Conservation (phyloP, 2,797 vertebrate species). For the Poliocrania exsul region DNA sequence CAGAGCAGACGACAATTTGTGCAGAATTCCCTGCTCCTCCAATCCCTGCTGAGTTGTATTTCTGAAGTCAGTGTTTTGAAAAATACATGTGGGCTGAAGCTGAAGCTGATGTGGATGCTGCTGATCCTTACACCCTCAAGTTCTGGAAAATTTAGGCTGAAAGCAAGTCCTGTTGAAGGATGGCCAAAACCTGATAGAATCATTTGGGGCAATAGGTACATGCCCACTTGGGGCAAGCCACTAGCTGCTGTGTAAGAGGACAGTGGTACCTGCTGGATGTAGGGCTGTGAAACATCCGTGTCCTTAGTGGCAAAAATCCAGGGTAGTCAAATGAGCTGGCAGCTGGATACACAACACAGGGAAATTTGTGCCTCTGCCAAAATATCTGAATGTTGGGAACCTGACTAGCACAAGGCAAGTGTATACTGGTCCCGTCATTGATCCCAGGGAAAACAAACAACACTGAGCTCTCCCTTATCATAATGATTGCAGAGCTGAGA, state of each 20-base stretch:
- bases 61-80: background rate
- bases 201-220: background rate
- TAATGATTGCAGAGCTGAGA: background rate
- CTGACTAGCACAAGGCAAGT: background rate
- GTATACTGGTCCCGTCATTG: background rate
- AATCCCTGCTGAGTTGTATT: background rate
- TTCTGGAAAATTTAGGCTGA: background rate
- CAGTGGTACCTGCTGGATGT: accelerated
- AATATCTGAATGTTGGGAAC: background rate
- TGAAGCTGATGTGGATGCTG: background rate
- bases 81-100: background rate
- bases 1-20: background rate
- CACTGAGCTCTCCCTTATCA: background rate
- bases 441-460: background rate
- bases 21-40: background rate
- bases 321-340: background rate
- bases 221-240: background rate
- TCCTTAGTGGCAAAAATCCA: background rate
- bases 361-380: background rate
- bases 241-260: background rate
- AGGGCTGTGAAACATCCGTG: background rate
- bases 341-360: background rate
- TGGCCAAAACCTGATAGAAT: background rate
- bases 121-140: background rate
- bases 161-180: background rate